Base-by-base conservation (phyloP, 2,888 invertebrate genomes). In the Hedychridium roseum region DNA sequence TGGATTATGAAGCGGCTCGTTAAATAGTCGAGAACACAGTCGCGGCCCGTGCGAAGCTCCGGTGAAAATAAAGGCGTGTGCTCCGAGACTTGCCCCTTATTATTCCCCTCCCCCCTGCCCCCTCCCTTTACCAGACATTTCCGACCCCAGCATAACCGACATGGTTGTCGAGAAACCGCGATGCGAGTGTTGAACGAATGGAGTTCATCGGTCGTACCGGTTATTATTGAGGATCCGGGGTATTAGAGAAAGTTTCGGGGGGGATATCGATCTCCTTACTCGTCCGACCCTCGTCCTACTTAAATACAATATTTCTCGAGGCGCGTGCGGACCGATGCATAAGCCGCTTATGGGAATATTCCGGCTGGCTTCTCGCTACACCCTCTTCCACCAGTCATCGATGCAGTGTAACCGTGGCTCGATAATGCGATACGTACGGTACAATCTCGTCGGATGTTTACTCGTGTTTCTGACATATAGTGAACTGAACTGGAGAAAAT, bases 1-100 rank as follows among this genome's bases (percentile, higher is more conserved):
- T 48, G 66, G 64, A 69, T 71, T 71, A 67, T 49, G 55, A 30
- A 11, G 49, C 35, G 44, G 60, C 48, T 66, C 57, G 70, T 68
- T 68, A 71, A 70, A 68, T 62, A 66, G 61, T 46, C 56, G n/a
- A n/a, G n/a, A n/a, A n/a, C n/a, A n/a, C n/a, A n/a, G n/a, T n/a
- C 50, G 64, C 60, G 61, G 66, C 57, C 31, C 28, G 43, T 40
- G 43, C 23, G 7, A 43, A 27, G 18, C 39, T 26, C 40, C 23
- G 39, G 45, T 38, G 17, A 34, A 53, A 62, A 62, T 58, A 56
- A 62, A 59, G 61, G 55, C 43, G 34, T 43, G 41, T 38, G n/a
- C n/a, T 49, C 41, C 21, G 23, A 27, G 27, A 42, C 40, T 46
- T 44, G 40, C 23, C 23, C 58, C 55, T 54, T 57, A 61, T 58